A percentile compares a stretch with the other conserved stretches of the same genome.
These are phyloP conservation scores for Pegoplata infirma DNA, from an alignment of 2,888 invertebrate species.

Conservation along the genomic window DNA sequence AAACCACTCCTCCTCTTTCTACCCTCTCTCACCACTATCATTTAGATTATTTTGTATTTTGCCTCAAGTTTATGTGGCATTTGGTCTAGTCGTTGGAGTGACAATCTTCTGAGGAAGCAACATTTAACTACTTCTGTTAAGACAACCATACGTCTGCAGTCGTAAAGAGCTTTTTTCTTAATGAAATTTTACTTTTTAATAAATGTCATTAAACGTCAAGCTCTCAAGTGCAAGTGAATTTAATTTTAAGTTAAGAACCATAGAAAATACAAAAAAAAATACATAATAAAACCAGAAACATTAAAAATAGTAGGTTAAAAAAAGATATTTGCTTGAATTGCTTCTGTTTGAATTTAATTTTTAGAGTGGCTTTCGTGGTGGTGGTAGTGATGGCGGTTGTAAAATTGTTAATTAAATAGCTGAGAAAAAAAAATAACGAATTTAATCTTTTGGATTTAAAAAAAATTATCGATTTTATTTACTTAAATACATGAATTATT, in stretches of 20 bases:
- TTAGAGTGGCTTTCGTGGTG: no score
- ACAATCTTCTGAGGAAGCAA: background rate
- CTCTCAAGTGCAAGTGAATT: slow-evolving; percentile 57
- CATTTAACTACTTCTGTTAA: background rate
- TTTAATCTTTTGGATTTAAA: no score
- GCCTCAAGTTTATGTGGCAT: background rate
- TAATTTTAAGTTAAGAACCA: slow-evolving; percentile 30
- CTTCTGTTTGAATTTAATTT: slow-evolving; percentile 5
- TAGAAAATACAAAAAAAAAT: background rate
- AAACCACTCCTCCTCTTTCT: background rate
- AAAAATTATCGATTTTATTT: no score
- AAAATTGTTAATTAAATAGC: slow-evolving; percentile 33
- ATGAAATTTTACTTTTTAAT: slow-evolving; percentile 63
- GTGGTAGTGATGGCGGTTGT: slow-evolving; percentile 8
- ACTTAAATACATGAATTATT: no score
- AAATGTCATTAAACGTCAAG: slow-evolving; percentile 60
- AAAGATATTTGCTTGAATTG: slow-evolving; percentile 18
- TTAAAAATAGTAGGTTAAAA: slow-evolving; percentile 47
- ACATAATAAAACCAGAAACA: slow-evolving; percentile 11
- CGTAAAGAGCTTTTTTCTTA: slow-evolving; percentile 52
- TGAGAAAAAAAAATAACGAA: no score
- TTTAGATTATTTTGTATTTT: background rate
- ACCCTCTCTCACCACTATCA: background rate
- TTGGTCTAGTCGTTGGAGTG: background rate
- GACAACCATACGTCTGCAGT: no score